phyloP scores from a whole-genome alignment of 2,797 vertebrate species.

The Sarcoramphus papa region DNA sequence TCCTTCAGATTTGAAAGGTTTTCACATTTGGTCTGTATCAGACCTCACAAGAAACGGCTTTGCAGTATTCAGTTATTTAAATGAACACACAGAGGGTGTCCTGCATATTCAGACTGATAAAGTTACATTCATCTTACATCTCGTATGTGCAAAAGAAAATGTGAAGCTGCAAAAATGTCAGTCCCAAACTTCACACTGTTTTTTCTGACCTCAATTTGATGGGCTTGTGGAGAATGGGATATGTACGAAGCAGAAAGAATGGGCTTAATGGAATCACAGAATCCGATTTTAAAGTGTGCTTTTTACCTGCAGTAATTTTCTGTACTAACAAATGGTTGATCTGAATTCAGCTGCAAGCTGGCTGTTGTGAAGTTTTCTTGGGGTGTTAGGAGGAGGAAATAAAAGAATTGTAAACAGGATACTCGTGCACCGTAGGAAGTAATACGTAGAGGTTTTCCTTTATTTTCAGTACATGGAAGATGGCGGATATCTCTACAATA shows the following conservation, averaged over 20 bases:
- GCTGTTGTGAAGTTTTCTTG: neutral
- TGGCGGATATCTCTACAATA: neutral
- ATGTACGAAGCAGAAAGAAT: neutral
- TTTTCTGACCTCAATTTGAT: neutral
- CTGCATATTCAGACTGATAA: neutral
- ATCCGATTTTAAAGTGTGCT: neutral
- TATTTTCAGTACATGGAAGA: neutral
- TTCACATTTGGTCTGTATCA: neutral
- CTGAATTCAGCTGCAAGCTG: neutral
- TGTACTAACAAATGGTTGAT: neutral
- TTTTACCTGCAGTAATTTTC: neutral
- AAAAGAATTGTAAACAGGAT: neutral
- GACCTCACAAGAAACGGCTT: neutral
- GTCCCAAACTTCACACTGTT: neutral
- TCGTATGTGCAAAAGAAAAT: neutral
- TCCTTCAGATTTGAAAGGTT: neutral
- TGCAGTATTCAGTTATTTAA: neutral
- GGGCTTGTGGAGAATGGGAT: accelerated
- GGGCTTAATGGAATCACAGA: neutral
- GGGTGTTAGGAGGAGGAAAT: neutral
- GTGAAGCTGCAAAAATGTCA: neutral
- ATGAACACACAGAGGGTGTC: neutral
- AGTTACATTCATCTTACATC: neutral
- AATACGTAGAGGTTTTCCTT: neutral
- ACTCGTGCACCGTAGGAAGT: neutral